These are phyloP conservation scores for Saxicola maurus DNA, from an alignment of 2,797 vertebrate genomes.

Conservation along the genomic window DNA sequence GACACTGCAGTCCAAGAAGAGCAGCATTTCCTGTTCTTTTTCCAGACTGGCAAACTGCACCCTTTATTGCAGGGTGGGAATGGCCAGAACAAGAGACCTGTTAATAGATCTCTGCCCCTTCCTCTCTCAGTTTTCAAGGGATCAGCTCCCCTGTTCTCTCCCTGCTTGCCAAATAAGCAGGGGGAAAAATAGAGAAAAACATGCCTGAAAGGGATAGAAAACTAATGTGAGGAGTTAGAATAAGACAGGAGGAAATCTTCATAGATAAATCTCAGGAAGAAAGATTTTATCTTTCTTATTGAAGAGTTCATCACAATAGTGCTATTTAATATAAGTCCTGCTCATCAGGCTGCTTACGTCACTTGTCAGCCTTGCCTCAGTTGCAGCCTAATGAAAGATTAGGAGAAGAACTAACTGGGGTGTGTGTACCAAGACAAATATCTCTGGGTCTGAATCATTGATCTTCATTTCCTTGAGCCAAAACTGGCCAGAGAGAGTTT, in stretches of 20 bases:
- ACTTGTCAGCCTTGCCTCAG: conserved; percentile 17
- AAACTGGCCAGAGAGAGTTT: neutral
- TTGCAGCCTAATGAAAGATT: conserved; percentile 11
- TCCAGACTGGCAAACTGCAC: neutral
- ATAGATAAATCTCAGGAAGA: neutral
- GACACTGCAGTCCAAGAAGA: neutral
- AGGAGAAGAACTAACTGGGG: neutral
- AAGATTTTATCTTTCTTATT: conserved; percentile 55
- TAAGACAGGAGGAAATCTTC: neutral
- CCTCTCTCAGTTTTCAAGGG: neutral
- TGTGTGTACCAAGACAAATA: neutral
- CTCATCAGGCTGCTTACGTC: conserved; percentile 22
- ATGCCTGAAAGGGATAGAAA: neutral
- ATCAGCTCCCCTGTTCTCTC: neutral
- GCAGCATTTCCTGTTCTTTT: neutral
- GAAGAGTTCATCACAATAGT: conserved; percentile 35
- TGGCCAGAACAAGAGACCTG: neutral
- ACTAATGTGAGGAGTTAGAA: neutral
- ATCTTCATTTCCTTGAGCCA: neutral
- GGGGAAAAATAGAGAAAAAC: neutral
- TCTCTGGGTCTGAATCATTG: neutral
- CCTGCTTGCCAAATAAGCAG: neutral
- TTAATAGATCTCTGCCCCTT: neutral
- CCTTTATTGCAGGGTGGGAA: neutral
- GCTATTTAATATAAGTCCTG: conserved; percentile 38